Conservation (phyloP, 2,888 invertebrate genomes). For the Diogma glabrata region DNA sequence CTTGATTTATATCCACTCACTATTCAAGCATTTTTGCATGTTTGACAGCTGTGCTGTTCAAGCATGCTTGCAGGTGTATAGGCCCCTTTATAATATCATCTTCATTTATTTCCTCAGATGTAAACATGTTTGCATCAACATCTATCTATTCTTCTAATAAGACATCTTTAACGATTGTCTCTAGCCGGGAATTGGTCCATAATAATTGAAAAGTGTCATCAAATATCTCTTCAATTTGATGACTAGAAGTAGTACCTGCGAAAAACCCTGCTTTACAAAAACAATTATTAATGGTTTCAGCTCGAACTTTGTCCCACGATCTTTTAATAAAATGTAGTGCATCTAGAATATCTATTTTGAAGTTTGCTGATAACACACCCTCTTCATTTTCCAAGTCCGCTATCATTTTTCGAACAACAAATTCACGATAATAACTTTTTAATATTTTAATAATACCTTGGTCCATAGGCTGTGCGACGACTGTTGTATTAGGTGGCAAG, state of each 20-base stretch:
- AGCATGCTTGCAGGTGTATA: too few species aligned
- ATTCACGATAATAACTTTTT: not conserved
- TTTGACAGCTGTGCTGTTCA: too few species aligned
- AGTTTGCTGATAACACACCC: not conserved
- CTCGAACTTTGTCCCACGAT: not conserved
- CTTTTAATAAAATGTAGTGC: not conserved
- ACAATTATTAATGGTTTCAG: not conserved
- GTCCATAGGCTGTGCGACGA: not conserved
- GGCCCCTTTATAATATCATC: not conserved
- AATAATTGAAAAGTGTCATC: not conserved
- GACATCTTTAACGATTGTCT: not conserved
- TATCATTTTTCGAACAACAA: not conserved
- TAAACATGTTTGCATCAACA: not conserved
- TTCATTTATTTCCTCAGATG: not conserved
- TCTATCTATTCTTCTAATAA: not conserved
- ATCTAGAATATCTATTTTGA: not conserved
- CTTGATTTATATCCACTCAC: too few species aligned
- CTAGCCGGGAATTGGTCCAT: not conserved
- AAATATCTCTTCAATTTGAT: not conserved
- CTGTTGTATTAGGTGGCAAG: not conserved
- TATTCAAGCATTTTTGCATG: too few species aligned
- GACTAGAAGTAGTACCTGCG: not conserved
- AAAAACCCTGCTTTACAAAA: not conserved
- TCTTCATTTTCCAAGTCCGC: not conserved
- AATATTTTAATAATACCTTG: not conserved